Evolutionary conservation across 23 tunicate species (phyloP), one percentile per base, ranked within the genome.

Genomic region (Trididemnum clinides): DNA sequence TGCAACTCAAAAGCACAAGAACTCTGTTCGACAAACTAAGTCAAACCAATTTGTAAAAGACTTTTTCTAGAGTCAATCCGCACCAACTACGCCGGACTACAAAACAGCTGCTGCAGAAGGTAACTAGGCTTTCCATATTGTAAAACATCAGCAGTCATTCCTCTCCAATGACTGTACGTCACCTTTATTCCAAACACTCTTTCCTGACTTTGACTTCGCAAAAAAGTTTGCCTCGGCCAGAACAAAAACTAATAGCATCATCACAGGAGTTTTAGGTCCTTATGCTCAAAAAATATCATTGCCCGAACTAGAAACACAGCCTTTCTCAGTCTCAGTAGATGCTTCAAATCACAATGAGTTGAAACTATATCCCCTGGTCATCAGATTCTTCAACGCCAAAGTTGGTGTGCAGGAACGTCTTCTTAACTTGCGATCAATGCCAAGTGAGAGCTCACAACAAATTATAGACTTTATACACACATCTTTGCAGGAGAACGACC

Each of bases 371-470:
- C 85, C 85, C 21, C 83, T 78, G 23, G 83, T 84, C 81, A 84
- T 84, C 88, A 84, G 88, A 72, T 84, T 84, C 88, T 84, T 50
- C 88, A 84, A 71, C 88, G 81, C 88, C 81, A 84, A 71, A 84
- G 88, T 84, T 38, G 88, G 84, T 72, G 64, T 72, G 81, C 88
- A 65, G 33, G 88, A 75, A 81, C 88, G 88, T 84, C 81, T 84
- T 66, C 88, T 84, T 71, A 81, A 84, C 88, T 38, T 84, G 88
- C 80, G 88, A 84, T 84, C 65, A 33, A 84, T 84, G 88, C 88
- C 88, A 70, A 33, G 50, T 35, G 88, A 84, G 84, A 84, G 84
- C 51, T 84, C 88, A 32, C 50, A 33, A 71, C 80, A 39, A 81
- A 78, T 78, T 6, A 78, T 36, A 26, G 50, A 78, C 85, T 81